Conservation (phyloP, 2,888 invertebrate genomes). For the Conops quadrifasciatus region DNA sequence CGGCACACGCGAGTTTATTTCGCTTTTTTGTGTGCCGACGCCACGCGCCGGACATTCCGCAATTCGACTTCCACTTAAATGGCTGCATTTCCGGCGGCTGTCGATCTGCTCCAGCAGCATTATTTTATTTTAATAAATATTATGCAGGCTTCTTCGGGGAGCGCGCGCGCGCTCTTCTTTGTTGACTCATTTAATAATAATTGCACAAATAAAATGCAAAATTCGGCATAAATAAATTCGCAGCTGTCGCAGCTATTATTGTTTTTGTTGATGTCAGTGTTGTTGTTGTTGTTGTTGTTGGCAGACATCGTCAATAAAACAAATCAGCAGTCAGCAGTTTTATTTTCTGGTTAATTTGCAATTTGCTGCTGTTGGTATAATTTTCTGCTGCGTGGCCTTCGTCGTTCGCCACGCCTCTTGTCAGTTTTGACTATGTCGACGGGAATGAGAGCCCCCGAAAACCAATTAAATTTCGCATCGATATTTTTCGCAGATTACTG, state of each 20-base stretch:
- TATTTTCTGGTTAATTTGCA: slow-evolving; percentile 35
- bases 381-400: slow-evolving; percentile 37
- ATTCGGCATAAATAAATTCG: slow-evolving; percentile 20
- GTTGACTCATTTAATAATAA: slow-evolving; percentile 44
- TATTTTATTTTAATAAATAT: slow-evolving; percentile 13
- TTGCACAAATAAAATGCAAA: slow-evolving; percentile 47
- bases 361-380: slow-evolving; percentile 26
- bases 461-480: slow-evolving; percentile 58
- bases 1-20: slow-evolving; percentile 15
- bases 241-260: slow-evolving; percentile 22
- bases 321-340: slow-evolving; percentile 34
- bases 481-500: slow-evolving; percentile 55
- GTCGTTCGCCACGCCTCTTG: no score
- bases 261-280: slow-evolving; percentile 38
- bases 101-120: slow-evolving; percentile 43
- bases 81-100: slow-evolving; percentile 63
- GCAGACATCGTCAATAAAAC: slow-evolving; percentile 24
- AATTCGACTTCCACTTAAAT: slow-evolving; percentile 62
- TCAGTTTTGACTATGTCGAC: no score
- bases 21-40: background rate
- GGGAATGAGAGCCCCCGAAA: slow-evolving; percentile 38
- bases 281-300: slow-evolving; percentile 19
- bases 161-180: slow-evolving; percentile 28
- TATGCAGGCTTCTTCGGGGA: background rate
- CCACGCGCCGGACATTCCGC: slow-evolving; percentile 48